A percentile compares a stretch with the other conserved stretches of the same genome.
Conservation (phyloP, 2,797 vertebrate species). For the Acrossocheilus fasciatus region DNA sequence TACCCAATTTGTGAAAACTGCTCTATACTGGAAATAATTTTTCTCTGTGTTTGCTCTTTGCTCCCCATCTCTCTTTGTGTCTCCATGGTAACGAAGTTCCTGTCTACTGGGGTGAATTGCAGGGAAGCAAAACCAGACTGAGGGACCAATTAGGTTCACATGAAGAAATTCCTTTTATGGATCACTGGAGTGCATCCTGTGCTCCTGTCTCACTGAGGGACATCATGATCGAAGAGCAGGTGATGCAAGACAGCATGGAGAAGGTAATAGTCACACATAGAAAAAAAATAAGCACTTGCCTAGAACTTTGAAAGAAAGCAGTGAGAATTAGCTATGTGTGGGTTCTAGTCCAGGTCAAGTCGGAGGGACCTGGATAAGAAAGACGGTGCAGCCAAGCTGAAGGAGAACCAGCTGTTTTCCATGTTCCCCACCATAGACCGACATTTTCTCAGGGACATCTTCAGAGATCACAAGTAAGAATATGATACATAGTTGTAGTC, state of each 20-base stretch:
- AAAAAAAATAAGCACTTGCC: slow-evolving; percentile 28
- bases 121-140: slow-evolving; percentile 33
- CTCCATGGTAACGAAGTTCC: slow-evolving; percentile 64
- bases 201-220: slow-evolving; percentile 89
- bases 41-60: not conserved
- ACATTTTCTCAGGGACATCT: slow-evolving; percentile 92
- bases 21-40: not conserved
- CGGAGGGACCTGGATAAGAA: slow-evolving; percentile 76
- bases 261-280: slow-evolving; percentile 77
- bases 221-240: slow-evolving; percentile 95
- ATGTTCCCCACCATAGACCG: slow-evolving; percentile 90
- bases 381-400: slow-evolving; percentile 88
- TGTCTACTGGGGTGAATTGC: slow-evolving; percentile 65
- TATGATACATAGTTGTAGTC: not conserved
- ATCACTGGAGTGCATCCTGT: slow-evolving; percentile 89
- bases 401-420: slow-evolving; percentile 90
- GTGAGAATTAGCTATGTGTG: slow-evolving; percentile 16
- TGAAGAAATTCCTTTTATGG: slow-evolving; percentile 82
- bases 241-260: slow-evolving; percentile 85
- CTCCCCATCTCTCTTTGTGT: not conserved
- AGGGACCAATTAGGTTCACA: slow-evolving; percentile 65
- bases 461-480: slow-evolving; percentile 92
- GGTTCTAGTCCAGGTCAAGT: slow-evolving; percentile 71
- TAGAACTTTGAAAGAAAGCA: not conserved
- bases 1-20: not conserved